Base-by-base conservation (phyloP, 2,113 vertebrate genomes). In the Pseudorhombus dupliciocellatus region DNA sequence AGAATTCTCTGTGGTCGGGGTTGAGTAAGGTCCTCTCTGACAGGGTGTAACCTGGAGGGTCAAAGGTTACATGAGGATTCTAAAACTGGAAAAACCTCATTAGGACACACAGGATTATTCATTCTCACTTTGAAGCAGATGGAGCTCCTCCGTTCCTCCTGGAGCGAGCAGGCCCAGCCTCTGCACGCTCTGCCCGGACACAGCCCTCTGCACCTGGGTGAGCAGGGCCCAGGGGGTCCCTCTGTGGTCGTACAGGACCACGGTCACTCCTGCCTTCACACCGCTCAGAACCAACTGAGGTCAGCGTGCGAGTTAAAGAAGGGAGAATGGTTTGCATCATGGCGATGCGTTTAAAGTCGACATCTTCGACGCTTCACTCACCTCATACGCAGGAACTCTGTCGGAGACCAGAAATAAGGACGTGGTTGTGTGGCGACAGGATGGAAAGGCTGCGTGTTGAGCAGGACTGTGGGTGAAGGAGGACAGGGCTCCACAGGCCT, bases 381-480 rank as follows among this genome's bases (percentile, higher is more conserved):
- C 95, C 94, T 97, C 95, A 69, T 94, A 95, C 7, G 95, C 95
- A 42, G 95, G 95, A 46, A 95, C 76, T 73, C 78, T 90, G 52
- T 93, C 92, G 21, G 95, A 96, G 83, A 96, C 74, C 68, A 96
- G 86, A 51, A 96, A 66, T 15, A 96, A 34, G 18, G 77, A 81
- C 8, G 48, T n/a, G 15, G 84, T 53, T 52, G 37, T 1, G n/a
- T 69, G 55, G 15, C 2, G 21, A 46, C 65, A 52, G 50, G 34
- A 6, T 6, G 16, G 1, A 21, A 76, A 40, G 50, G 9, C n/a
- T 14, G 40, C 12, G 22, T 44, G 21, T 16, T 1, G 26, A 10
- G 80, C 22, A 25, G 24, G 75, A 48, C n/a, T 77, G 77, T n/a
- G 77, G 68, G 22, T 62, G 65, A 37, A 80, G 25, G 80, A 75